Base-by-base conservation (phyloP, 2,888 invertebrate genomes). In the Adelognathus sp. region DNA sequence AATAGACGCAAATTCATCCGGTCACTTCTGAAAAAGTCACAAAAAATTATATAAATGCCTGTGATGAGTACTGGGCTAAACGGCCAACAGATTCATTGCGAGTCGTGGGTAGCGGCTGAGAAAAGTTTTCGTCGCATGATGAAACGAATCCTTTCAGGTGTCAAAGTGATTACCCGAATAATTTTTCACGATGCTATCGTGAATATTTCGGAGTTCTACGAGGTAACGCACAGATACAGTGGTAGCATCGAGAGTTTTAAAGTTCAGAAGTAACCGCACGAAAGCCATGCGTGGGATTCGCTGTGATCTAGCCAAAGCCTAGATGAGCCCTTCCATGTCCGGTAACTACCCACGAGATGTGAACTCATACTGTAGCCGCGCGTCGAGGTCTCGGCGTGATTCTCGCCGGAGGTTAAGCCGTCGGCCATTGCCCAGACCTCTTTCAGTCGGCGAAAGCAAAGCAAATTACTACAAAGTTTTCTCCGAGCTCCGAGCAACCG, bases 371-470 rank as follows among this genome's bases (percentile, higher is more conserved):
- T 4, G 29, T 18, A 14, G n/a, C 27, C 16, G 14, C 29, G 7
- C 18, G 14, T 3, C 16, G 31, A 11, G n/a, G 18, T 24, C 16
- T 3, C 16, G 31, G 18, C 21, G 18, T 24, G 21, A 33, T 31
- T 58, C 44, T 3, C 21, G 33, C 24, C 64, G n/a, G 64, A 64
- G 50, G 31, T 24, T 24, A 39, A 18, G 61, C 64, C 64, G 36
- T 24, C 24, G 27, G 21, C 46, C 50, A 36, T 7, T 33, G 16
- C 64, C n/a, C 64, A 81, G 81, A 83, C 81, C 83, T 82, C 82
- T 82, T 84, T 84, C 81, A 83, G 81, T 80, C 82, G 58, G 71
- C 76, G 79, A 81, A 83, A 83, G 83, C 80, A 84, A 84, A 85
- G 84, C 82, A 82, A 84, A 84, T 86, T 86, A 85, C 82, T 67